These are phyloP conservation scores for Uropetala carovei DNA, from an alignment of 2,888 invertebrate species.

Conservation along the genomic window DNA sequence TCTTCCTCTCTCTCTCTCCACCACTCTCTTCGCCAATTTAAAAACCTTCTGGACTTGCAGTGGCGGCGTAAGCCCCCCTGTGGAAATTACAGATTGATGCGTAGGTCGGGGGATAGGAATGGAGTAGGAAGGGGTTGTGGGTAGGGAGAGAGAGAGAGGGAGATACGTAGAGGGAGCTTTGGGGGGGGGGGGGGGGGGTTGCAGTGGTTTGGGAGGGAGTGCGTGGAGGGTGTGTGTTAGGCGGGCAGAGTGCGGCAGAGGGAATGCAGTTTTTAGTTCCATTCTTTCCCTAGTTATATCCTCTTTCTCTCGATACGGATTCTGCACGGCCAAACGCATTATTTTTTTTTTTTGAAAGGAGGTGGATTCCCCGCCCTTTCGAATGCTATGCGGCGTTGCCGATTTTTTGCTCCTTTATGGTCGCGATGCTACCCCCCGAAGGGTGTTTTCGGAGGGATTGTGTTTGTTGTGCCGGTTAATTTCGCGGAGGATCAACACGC, in stretches of 20 bases:
- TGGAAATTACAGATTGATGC: slow-evolving; percentile 1
- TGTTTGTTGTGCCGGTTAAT: background rate
- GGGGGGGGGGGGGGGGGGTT: background rate
- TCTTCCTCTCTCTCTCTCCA: slow-evolving; percentile 1
- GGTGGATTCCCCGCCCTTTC: background rate
- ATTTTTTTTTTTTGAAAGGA: background rate
- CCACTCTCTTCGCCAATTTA: slow-evolving; percentile 19
- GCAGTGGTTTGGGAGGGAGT: too few species aligned
- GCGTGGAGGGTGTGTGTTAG: too few species aligned
- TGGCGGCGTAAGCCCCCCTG: background rate
- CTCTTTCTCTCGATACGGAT: background rate
- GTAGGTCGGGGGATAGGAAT: too few species aligned
- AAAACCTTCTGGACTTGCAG: slow-evolving; percentile 35
- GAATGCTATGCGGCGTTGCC: slow-evolving; percentile 3
- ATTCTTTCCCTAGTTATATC: too few species aligned
- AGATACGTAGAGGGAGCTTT: too few species aligned
- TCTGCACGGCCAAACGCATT: slow-evolving; percentile 4
- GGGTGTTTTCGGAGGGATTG: background rate
- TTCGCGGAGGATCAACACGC: background rate
- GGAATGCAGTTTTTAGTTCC: slow-evolving; percentile 6
- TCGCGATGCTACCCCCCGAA: background rate
- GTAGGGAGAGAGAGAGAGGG: too few species aligned
- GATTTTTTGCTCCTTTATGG: background rate
- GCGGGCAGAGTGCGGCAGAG: background rate
- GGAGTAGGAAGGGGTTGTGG: too few species aligned